A percentile compares a stretch with the other conserved stretches of the same genome.
Evolutionary conservation across 2,113 vertebrate genomes (phyloP).

Genomic region (Dryoscopus gambensis): DNA sequence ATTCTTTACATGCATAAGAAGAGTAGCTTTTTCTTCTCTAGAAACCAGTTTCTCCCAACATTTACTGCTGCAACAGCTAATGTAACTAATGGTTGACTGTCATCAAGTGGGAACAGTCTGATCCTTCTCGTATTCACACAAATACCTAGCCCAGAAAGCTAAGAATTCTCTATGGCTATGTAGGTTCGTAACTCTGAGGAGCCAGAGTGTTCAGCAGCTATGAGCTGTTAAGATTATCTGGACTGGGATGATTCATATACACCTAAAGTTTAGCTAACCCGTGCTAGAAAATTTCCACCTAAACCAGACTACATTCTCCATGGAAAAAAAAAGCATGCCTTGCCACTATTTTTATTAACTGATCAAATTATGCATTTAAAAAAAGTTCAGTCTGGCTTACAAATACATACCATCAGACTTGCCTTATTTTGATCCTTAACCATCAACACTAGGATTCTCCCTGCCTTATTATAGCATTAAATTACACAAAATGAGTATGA

Average conservation of each 20-base stretch:
- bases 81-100: not conserved
- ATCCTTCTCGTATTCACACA: not conserved
- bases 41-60: not conserved
- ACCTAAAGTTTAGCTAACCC: not conserved
- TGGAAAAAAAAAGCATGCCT: rapidly evolving
- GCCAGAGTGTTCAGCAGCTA: not conserved
- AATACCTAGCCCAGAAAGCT: not conserved
- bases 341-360: not conserved
- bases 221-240: not conserved
- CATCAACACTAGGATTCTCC: not conserved
- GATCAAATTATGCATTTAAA: not conserved
- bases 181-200: not conserved
- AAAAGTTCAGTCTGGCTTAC: not conserved
- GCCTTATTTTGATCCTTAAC: not conserved
- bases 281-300: not conserved
- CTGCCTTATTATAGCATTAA: not conserved
- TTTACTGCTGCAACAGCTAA: not conserved
- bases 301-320: not conserved
- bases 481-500: not conserved
- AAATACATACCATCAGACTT: not conserved
- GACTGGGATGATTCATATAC: not conserved
- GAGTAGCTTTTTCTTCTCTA: not conserved
- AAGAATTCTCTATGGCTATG: not conserved
- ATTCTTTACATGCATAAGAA: not conserved
- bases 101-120: not conserved